phyloP scores from a whole-genome alignment of 1,140 invertebrate genomes.

The Anastrepha ludens region DNA sequence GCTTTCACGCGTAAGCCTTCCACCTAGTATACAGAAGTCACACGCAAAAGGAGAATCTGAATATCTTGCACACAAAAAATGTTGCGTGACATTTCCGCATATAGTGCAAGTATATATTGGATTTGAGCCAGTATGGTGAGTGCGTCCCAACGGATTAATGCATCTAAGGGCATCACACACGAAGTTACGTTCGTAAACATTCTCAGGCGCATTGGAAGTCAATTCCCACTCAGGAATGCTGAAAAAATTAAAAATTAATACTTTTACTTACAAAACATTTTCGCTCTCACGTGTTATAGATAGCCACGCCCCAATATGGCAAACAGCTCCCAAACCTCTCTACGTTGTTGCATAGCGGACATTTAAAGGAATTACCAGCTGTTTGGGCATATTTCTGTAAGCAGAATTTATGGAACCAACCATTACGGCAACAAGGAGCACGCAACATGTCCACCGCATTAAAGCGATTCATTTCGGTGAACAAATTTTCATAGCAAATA shows the following conservation, averaged over 20 bases:
- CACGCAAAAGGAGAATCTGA: no score
- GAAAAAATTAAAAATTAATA: neutral
- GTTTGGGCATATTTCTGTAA: constrained; percentile 75
- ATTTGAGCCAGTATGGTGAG: no score
- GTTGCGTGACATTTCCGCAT: no score
- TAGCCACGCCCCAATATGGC: constrained; percentile 78
- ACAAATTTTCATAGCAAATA: constrained; percentile 57
- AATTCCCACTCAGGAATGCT: neutral
- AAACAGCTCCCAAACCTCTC: constrained; percentile 77
- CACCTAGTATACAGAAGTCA: no score
- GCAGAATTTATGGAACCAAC: constrained; percentile 76
- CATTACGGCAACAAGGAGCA: constrained; percentile 76
- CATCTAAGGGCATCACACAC: no score
- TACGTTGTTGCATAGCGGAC: constrained; percentile 82
- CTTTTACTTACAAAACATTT: no score
- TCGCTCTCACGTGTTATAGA: constrained; percentile 76
- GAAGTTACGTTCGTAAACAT: no score
- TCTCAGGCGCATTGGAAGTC: no score
- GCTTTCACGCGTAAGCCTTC: no score
- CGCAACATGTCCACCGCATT: neutral
- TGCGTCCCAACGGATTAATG: no score
- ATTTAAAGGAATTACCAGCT: constrained; percentile 81
- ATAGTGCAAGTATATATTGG: no score
- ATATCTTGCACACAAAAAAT: no score
- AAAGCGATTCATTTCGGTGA: neutral